Base-by-base conservation (phyloP, 2,888 invertebrate genomes). In the Zygothrica quintamaculata region DNA sequence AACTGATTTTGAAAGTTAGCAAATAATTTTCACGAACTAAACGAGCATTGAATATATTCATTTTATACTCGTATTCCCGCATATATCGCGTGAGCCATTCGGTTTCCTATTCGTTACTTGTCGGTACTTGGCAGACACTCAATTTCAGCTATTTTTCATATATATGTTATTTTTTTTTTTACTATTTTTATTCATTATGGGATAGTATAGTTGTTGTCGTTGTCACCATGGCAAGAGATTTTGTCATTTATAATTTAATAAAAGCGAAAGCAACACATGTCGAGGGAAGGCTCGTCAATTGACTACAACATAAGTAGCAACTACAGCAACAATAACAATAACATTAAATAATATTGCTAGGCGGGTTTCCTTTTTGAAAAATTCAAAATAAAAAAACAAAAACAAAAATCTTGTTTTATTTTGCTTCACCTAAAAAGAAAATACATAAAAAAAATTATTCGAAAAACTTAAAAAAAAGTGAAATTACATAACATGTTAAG, bases 1-100 rank as follows among this genome's bases (percentile, higher is more conserved):
- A 88, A 88, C 88, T 88, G 88, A 86, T 77, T 88, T 80, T 61
- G 51, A 76, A 69, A 73, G 58, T 65, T 40, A 72, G 73, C 57
- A 77, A 77, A 75, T 78, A 37, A 71, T 70, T 78, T 82, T 56
- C 60, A 64, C 64, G 16, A 73, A 34, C 64, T 50, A 31, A 31
- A 13, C 25, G 25, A 16, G 44, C 56, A 48, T 50, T 15, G 13
- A 55, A 46, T 52, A 61, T 61, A 55, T 66, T 67, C 56, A 61
- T 65, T 33, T 53, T 65, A 58, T 69, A 48, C 36, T 29, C 52
- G 33, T 44, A 52, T 61, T 70, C 73, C 25, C 58, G 37, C 26
- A 62, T 36, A 70, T 60, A 62, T 65, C 66, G 65, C 65, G 53
- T 57, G 69, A 74, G 42, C 57, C 53, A 47, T 44, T 68, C 61